Evolutionary conservation across 2,113 vertebrate genomes (phyloP), one percentile per base, ranked within the genome.

Genomic region (Ictalurus furcatus): DNA sequence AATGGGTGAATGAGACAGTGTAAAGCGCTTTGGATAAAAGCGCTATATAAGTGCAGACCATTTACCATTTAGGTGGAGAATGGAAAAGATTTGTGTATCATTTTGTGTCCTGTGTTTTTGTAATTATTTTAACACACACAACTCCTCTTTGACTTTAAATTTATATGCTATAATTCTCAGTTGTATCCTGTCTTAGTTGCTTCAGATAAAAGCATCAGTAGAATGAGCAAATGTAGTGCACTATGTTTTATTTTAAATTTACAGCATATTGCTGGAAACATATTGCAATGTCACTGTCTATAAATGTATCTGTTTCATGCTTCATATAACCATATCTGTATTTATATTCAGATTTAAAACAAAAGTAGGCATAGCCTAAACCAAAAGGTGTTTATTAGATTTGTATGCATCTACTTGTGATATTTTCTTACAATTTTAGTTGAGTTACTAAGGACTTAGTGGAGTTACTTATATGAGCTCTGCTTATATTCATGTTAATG

Each of bases 401-500:
- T 76, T 76, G 40, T 44, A 9, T 74, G 73, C 23, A 11, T 1
- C 34, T 0, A 73, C 21, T 17, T 73, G 69, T 73, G 34, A 73
- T 19, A 37, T 6, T 73, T 7, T 73, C 16, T 76, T 21, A 76
- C 37, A 76, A 76, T 40, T 44, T 12, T 12, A 25, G 19, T 44
- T 76, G 21, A 52, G 8, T 52, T 52, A 52, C 9, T 48, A 48
- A 48, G 44, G 44, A 48, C 44, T 44, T 44, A 44, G 40, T 44
- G 40, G 40, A 44, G 40, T 6, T 44, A 6, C 40, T 44, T 44
- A 44, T 44, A 44, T 44, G 40, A 44, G 52, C 54, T 56, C 54
- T 48, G 44, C 54, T 81, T n/a, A 58, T 58, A 54, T 34, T 58
- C 17, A 59, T 58, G 79, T 58, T 82, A 82, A 82, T 82, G n/a